Conservation (phyloP, 2,888 invertebrate genomes). For the Ochropacha duplaris region DNA sequence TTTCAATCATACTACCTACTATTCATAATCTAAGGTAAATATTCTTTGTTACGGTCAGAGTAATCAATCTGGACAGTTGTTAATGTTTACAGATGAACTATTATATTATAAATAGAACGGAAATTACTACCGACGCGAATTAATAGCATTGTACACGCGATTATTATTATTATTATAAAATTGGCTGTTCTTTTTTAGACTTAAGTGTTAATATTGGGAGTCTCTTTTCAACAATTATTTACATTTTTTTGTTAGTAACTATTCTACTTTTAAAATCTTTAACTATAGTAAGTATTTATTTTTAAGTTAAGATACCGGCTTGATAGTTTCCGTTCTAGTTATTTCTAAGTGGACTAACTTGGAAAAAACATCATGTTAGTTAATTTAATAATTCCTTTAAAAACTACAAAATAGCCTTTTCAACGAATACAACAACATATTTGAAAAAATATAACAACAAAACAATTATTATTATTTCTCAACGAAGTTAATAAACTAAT, state of each 20-base stretch:
- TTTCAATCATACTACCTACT: conserved; percentile 69
- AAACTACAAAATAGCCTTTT: conserved; percentile 24
- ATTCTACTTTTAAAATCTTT: background rate
- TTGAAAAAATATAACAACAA: background rate
- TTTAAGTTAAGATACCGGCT: background rate
- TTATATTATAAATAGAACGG: background rate
- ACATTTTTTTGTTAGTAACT: background rate
- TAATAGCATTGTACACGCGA: background rate
- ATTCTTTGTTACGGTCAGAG: conserved; percentile 47
- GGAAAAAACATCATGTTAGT: too few relatives aligned
- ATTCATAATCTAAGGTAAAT: conserved; percentile 53
- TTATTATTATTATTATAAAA: background rate
- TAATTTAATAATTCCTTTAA: conserved; percentile 13
- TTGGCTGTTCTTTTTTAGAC: background rate
- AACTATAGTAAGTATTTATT: background rate
- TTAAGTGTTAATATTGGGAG: background rate
- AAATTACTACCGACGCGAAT: background rate
- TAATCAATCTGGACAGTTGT: conserved; percentile 37
- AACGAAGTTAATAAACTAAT: conserved; percentile 18
- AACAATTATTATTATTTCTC: conserved; percentile 7
- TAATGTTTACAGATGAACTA: conserved; percentile 22
- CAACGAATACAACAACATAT: conserved; percentile 9
- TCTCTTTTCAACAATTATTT: background rate
- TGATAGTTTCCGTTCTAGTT: background rate
- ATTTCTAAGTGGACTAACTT: background rate